Evolutionary conservation across 2,888 invertebrate species (phyloP), one percentile per base, ranked within the genome.

Genomic region (Coecobrya sp.): DNA sequence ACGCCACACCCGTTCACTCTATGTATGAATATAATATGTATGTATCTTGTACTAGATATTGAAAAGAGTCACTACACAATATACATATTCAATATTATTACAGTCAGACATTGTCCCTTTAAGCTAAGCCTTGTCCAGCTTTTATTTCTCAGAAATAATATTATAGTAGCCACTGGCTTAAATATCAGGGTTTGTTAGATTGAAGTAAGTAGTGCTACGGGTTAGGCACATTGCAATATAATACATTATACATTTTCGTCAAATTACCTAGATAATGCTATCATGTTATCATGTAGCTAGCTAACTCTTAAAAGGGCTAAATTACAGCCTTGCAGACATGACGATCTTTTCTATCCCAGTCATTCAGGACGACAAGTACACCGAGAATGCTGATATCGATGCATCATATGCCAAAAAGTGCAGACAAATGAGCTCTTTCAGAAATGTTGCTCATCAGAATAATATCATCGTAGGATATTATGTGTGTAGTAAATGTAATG

Each of bases 1-100:
- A 88, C 68, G 81, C 88, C 88, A 88, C 88, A 88, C 88, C 88
- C 88, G 88, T 81, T 36, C 88, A 81, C n/a, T 52, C 65, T 22
- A 16, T 49, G 22, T 30, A n/a, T 55, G n/a, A n/a, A n/a, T 55
- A 36, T 36, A n/a, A n/a, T n/a, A 62, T n/a, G 62, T 25, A 62
- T 7, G 1, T 13, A 49, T 49, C 11, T 42, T 42, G 42, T 7
- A 42, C 42, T 49, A 13, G 10, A 10, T 49, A 49, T 11, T 49
- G 49, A 49, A 36, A 2, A 8, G 22, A 62, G 22, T 62, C 62
- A 22, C 62, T 62, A 22, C 62, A 62, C 55, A 5, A 55, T 55
- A 36, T 36, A 36, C 36, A n/a, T n/a, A n/a, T n/a, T n/a, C n/a
- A n/a, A n/a, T 52, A 52, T 52, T 52, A 52, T 52, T 16, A 11